These are phyloP conservation scores for Poecile montanus DNA, from an alignment of 2,797 vertebrate species.

Conservation along the genomic window DNA sequence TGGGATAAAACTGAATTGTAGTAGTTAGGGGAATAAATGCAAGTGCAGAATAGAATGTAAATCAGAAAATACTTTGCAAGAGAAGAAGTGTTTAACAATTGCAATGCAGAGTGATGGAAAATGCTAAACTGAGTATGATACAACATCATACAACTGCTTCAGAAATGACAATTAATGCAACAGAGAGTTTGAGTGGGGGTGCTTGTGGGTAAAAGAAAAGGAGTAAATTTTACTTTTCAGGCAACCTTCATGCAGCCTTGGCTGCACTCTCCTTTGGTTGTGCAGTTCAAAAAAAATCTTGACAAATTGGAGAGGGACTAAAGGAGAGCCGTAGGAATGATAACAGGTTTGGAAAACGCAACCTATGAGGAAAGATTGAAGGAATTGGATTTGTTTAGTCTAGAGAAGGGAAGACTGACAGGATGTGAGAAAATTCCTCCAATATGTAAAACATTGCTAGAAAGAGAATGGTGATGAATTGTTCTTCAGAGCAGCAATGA, in stretches of 20 bases:
- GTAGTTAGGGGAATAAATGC: background rate
- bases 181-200: background rate
- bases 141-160: background rate
- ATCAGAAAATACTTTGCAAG: background rate
- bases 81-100: background rate
- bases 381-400: constrained; percentile 70
- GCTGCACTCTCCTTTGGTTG: background rate
- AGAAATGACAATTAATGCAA: background rate
- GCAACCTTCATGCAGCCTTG: constrained; percentile 1
- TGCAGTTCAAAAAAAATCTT: constrained; percentile 36
- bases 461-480: constrained; percentile 64
- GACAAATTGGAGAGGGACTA: constrained; percentile 51
- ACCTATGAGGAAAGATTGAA: constrained; percentile 65
- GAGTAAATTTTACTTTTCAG: background rate
- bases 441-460: constrained; percentile 46
- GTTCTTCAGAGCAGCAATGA: background rate
- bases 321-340: constrained; percentile 61
- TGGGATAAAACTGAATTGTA: background rate
- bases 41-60: background rate
- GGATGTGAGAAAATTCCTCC: constrained; percentile 51
- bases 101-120: background rate
- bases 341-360: constrained; percentile 64
- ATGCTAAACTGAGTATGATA: background rate
- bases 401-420: constrained; percentile 62
- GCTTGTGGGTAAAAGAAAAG: background rate